A percentile compares a stretch with the other conserved stretches of the same genome.
phyloP scores from a whole-genome alignment of 2,797 vertebrate species.

The Chromis chromis region DNA sequence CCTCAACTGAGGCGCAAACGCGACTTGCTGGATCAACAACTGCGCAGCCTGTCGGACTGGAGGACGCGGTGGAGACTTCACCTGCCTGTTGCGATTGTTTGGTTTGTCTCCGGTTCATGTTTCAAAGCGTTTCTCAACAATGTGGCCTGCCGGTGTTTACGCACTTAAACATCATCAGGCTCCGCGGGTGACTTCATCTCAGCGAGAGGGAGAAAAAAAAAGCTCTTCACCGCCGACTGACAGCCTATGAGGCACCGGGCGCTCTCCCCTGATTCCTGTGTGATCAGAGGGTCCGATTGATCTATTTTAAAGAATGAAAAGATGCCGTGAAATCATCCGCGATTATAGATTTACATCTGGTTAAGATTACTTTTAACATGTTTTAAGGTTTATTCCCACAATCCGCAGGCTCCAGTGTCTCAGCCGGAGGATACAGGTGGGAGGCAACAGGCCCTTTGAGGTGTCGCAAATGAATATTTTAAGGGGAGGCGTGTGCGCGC shows the following conservation, averaged over 20 bases:
- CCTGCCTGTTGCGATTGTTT: conserved; percentile 44
- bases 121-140: conserved; percentile 36
- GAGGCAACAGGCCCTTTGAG: conserved; percentile 54
- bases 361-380: background rate
- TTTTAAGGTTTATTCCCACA: conserved; percentile 1
- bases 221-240: background rate
- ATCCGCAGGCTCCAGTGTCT: background rate
- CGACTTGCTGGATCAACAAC: background rate
- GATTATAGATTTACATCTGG: background rate
- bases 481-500: conserved; percentile 21
- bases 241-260: background rate
- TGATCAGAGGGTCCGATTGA: background rate
- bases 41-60: background rate
- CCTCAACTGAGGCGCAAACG: conserved; percentile 29
- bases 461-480: conserved; percentile 59
- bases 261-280: background rate
- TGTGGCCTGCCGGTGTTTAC: conserved; percentile 7
- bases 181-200: conserved; percentile 26
- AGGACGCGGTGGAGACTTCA: background rate
- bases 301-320: no score
- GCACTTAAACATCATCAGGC: conserved; percentile 7
- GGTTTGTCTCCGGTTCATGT: background rate
- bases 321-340: background rate
- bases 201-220: background rate
- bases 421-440: conserved; percentile 42